Percentiles rank a stretch among this genome's conserved stretches.
Evolutionary conservation across 2,113 vertebrate genomes (phyloP).

Genomic region (Marmota flaviventris): DNA sequence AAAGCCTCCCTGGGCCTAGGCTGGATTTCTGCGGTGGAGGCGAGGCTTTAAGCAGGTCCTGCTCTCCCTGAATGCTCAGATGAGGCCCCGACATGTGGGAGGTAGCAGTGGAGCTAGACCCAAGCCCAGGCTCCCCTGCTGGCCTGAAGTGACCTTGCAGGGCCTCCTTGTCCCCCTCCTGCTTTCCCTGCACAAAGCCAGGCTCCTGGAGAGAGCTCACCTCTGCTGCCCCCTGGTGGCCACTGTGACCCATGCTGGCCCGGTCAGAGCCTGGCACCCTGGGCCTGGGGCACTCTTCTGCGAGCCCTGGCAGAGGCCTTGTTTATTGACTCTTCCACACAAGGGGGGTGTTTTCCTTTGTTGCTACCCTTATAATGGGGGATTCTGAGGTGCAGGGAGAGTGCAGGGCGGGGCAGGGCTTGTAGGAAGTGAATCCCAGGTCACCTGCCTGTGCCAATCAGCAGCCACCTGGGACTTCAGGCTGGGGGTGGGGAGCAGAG

Average conservation of each 20-base stretch:
- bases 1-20: neutral
- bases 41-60: neutral
- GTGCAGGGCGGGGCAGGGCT: neutral
- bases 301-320: neutral
- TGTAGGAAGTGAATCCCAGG: neutral
- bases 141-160: slow-evolving; percentile 57
- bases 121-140: neutral
- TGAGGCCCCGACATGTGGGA: neutral
- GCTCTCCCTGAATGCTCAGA: neutral
- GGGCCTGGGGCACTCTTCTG: neutral
- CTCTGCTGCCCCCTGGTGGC: slow-evolving; percentile 69
- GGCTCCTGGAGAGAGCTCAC: neutral
- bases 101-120: neutral
- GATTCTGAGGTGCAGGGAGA: neutral
- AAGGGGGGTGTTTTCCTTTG: rapidly evolving
- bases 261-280: rapidly evolving
- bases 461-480: neutral
- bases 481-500: neutral
- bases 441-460: neutral
- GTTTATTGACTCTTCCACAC: neutral
- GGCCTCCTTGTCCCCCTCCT: neutral
- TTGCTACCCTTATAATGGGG: too few species aligned
- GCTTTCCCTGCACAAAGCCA: neutral
- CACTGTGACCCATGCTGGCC: rapidly evolving
- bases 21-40: neutral